Evolutionary conservation across 2,113 vertebrate genomes (phyloP).

Genomic region (Alethe diademata): DNA sequence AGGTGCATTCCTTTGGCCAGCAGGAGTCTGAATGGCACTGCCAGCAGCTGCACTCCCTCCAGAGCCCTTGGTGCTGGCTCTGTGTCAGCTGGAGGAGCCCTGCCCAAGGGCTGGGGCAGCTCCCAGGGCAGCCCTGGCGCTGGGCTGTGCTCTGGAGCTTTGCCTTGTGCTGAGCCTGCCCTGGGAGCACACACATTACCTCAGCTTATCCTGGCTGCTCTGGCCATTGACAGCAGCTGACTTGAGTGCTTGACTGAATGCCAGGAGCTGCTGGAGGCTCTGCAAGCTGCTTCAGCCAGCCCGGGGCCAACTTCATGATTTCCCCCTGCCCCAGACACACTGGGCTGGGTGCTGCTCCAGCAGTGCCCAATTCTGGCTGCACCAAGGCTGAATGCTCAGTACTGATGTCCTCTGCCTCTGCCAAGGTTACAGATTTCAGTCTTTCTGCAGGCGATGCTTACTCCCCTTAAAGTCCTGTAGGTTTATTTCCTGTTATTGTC

Average conservation of each 20-base stretch:
- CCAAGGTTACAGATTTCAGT: not conserved
- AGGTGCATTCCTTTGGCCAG: not conserved
- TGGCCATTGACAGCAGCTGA: not conserved
- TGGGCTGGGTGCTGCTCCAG: not conserved
- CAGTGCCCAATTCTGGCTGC: not conserved
- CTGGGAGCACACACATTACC: not conserved
- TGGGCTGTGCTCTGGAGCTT: not conserved
- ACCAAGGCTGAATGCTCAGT: not conserved
- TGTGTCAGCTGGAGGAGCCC: not conserved
- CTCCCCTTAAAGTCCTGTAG: not conserved
- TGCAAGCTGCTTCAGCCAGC: not conserved
- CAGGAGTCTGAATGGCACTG: fast-evolving
- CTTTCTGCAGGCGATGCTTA: not conserved
- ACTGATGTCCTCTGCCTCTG: not conserved
- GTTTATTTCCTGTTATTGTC: not conserved
- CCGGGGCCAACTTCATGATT: not conserved
- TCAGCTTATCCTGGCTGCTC: not conserved
- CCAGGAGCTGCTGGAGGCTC: not conserved
- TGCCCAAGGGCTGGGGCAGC: not conserved
- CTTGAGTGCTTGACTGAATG: not conserved
- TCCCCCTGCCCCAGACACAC: fast-evolving
- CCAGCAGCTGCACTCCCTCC: not conserved
- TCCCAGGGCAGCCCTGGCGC: not conserved
- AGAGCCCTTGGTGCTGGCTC: not conserved
- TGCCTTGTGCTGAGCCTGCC: not conserved